These are phyloP conservation scores for Drosophila antonietae DNA, from an alignment of 2,888 invertebrate genomes.

Conservation along the genomic window DNA sequence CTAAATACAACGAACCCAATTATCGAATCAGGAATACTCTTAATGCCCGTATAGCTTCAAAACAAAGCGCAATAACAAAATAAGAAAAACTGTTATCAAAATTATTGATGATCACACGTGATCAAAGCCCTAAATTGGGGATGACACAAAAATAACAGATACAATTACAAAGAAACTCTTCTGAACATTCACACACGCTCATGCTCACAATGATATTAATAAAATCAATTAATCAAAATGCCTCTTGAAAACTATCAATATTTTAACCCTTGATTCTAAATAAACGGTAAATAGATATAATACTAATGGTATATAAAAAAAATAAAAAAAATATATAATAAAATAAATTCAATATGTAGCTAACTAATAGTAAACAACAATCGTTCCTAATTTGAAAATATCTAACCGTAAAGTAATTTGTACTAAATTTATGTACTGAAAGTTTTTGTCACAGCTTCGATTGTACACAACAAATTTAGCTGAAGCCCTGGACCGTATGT, in stretches of 20 bases:
- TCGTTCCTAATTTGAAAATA: slow-evolving; percentile 69
- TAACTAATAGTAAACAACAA: slow-evolving; percentile 75
- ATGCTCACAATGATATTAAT: slow-evolving; percentile 84
- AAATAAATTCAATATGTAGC: slow-evolving; percentile 68
- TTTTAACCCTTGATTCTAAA: slow-evolving; percentile 73
- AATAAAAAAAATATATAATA: slow-evolving; percentile 23
- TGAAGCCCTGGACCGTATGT: slow-evolving; percentile 36
- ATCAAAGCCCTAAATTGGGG: slow-evolving; percentile 19
- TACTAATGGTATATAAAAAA: slow-evolving; percentile 73
- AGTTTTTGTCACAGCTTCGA: slow-evolving; percentile 37
- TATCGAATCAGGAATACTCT: slow-evolving; percentile 32
- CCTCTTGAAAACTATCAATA: slow-evolving; percentile 71
- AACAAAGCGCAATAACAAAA: slow-evolving; percentile 60
- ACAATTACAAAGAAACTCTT: slow-evolving; percentile 70
- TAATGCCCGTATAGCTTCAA: slow-evolving; percentile 42
- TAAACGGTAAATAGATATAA: slow-evolving; percentile 69
- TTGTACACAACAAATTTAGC: slow-evolving; percentile 47
- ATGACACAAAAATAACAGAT: slow-evolving; percentile 37
- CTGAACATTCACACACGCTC: slow-evolving; percentile 85
- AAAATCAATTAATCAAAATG: slow-evolving; percentile 54
- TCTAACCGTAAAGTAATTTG: slow-evolving; percentile 71
- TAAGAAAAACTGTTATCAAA: slow-evolving; percentile 55
- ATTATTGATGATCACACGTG: slow-evolving; percentile 42
- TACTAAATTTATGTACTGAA: slow-evolving; percentile 54
- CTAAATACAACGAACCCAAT: slow-evolving; percentile 48